Percentiles rank a stretch among this genome's conserved stretches.
Conservation (phyloP, 2,113 vertebrate genomes). For the Stomatorhinus ivindoensis region DNA sequence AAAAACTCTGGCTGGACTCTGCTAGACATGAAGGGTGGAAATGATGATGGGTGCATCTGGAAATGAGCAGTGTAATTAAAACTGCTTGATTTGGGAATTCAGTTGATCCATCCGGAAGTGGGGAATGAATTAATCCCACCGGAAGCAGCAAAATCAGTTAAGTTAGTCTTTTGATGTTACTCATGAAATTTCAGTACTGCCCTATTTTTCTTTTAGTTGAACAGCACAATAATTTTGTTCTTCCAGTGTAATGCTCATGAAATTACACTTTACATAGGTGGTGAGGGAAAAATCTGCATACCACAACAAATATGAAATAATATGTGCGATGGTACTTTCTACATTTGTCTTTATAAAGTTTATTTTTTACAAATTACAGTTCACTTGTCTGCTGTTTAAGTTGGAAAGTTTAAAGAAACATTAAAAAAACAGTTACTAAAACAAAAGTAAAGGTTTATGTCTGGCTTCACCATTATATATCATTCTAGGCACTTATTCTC, state of each 20-base stretch:
- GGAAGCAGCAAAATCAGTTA: neutral
- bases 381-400: neutral
- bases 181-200: neutral
- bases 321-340: neutral
- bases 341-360: neutral
- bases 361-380: neutral
- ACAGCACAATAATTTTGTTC: neutral
- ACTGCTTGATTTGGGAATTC: neutral
- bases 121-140: neutral
- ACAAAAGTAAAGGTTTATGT: slow-evolving; percentile 36
- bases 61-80: neutral
- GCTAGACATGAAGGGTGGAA: neutral
- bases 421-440: slow-evolving; percentile 15
- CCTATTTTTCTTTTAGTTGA: neutral
- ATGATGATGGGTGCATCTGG: neutral
- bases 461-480: slow-evolving; percentile 21
- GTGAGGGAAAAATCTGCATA: neutral
- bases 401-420: neutral
- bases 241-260: neutral
- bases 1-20: neutral
- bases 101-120: neutral
- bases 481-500: slow-evolving; percentile 15
- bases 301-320: neutral
- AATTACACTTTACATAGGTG: neutral
- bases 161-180: neutral